Evolutionary conservation across 2,113 vertebrate genomes (phyloP), one percentile per base, ranked within the genome.

Genomic region (Odobenus rosmarus): DNA sequence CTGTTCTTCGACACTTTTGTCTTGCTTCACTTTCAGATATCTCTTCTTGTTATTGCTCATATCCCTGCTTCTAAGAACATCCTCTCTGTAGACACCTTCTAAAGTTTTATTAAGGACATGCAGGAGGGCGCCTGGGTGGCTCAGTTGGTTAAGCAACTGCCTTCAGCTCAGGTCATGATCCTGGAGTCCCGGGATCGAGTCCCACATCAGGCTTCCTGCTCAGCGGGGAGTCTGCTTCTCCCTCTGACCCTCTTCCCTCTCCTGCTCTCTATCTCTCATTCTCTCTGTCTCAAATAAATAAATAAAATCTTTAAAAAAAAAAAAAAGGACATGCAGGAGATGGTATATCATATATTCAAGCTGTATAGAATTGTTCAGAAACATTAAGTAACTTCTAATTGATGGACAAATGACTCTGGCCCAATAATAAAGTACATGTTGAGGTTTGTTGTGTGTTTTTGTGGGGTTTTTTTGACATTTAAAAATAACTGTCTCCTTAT

Each of bases 401-500:
- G 39, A 49, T 93, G 18, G 14, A 53, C 46, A 96, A 69, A 51
- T 86, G 8, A 1, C 12, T 71, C 28, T 90, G 76, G 8, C 1
- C 1, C 33, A 79, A 84, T 49, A 86, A 59, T 53, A 93, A 96
- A 97, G 1, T 69, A 71, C 2, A 26, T 59, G 10, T 39, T 59
- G 21, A 82, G 62, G 7, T 46, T 46, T 46, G 46, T 1, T 46
- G 46, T 46, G 46, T 39, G 39, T 39, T 39, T 85, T 77, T 81
- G 92, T 67, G n/a, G n/a, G n/a, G n/a, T n/a, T n/a, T n/a, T 88
- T 82, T 59, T 90, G 28, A 31, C 16, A 79, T 42, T 82, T 69
- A 71, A 49, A 97, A 95, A 92, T 87, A 93, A 94, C 11, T 90
- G 0, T 83, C 12, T 88, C 24, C 28, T 88, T 77, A 64, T 62